phyloP scores from a whole-genome alignment of 2,113 vertebrate species.

The Capreolus pygargus region DNA sequence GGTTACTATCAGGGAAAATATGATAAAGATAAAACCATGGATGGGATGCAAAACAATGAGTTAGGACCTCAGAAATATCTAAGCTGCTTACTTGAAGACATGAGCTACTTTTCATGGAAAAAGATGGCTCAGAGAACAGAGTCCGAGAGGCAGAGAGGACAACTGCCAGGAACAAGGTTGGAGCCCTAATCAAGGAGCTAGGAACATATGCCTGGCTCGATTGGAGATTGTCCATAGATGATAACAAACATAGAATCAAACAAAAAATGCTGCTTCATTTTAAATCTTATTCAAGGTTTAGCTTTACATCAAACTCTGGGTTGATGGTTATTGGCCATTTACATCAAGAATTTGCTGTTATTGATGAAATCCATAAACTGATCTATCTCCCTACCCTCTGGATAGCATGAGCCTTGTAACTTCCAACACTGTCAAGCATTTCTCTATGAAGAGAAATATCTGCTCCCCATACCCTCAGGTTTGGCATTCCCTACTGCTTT shows the following conservation, averaged over 20 bases:
- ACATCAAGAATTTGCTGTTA: neutral
- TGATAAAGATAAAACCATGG: neutral
- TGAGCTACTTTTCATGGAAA: neutral
- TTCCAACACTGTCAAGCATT: neutral
- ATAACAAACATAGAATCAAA: neutral
- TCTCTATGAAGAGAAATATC: neutral
- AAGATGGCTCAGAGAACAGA: neutral
- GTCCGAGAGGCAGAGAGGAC: neutral
- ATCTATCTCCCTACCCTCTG: neutral
- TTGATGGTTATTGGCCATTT: neutral
- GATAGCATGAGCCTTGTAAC: neutral
- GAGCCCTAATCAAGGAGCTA: no score
- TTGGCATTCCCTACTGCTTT: neutral
- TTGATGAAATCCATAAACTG: neutral
- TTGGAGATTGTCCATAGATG: neutral
- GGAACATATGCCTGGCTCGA: neutral
- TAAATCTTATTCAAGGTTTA: neutral
- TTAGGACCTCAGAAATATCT: neutral
- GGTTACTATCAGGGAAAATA: neutral
- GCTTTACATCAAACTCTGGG: neutral
- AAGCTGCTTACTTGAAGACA: neutral
- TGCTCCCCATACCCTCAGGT: rapidly evolving
- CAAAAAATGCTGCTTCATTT: neutral
- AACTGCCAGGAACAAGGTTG: neutral
- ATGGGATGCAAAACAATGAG: neutral